Conservation (phyloP, 2,113 vertebrate genomes). For the Bostrychus sinensis region DNA sequence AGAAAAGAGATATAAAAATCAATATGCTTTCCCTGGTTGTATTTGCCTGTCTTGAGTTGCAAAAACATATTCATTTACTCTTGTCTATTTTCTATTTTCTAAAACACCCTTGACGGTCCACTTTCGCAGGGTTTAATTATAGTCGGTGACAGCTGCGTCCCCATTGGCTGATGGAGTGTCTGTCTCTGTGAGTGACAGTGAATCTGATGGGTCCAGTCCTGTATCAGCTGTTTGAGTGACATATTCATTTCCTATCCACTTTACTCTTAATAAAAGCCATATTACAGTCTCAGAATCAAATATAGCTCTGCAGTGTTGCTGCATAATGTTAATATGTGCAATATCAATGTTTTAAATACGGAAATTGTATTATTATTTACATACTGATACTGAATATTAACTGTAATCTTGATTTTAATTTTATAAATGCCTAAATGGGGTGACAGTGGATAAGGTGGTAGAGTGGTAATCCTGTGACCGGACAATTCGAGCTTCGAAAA, state of each 20-base stretch:
- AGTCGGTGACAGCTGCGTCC: background rate
- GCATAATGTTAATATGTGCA: background rate
- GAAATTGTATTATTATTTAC: background rate
- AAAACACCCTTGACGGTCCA: background rate
- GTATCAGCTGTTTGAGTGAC: slow-evolving; percentile 12
- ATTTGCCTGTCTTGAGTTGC: background rate
- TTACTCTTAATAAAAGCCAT: slow-evolving; percentile 6
- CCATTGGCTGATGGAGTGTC: background rate
- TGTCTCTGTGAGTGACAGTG: background rate
- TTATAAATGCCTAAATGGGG: too few species aligned
- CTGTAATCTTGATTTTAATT: too few species aligned
- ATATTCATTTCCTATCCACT: slow-evolving; percentile 12
- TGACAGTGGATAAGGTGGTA: too few species aligned
- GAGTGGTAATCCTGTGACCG: too few species aligned
- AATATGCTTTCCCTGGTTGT: background rate
- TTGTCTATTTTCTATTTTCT: background rate
- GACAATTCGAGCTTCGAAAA: too few species aligned
- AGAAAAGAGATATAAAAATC: background rate
- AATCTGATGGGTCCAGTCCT: background rate
- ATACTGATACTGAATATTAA: too few species aligned
- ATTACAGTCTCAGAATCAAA: background rate
- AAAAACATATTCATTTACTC: background rate
- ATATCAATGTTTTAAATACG: background rate
- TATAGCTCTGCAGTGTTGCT: background rate
- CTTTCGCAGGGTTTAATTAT: background rate